Conservation (phyloP, 2,113 vertebrate genomes). For the Sinosuthora webbiana region DNA sequence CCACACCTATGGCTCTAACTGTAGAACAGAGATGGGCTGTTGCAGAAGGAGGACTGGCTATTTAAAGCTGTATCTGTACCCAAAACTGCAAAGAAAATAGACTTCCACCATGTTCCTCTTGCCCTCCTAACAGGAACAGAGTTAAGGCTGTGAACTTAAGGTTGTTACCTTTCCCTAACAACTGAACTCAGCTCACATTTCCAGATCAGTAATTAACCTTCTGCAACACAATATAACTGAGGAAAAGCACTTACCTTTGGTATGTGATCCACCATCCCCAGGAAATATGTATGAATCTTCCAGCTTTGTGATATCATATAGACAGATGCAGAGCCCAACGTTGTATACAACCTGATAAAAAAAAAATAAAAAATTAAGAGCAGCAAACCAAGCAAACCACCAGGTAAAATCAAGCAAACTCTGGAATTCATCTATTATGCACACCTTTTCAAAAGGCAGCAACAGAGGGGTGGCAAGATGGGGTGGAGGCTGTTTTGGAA, state of each 20-base stretch:
- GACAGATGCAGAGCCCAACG: conserved; percentile 91
- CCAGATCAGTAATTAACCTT: not conserved
- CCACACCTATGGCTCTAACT: not conserved
- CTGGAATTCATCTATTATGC: not conserved
- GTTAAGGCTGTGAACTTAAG: not conserved
- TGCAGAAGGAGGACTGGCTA: not conserved
- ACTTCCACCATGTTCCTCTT: not conserved
- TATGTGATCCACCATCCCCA: conserved; percentile 93
- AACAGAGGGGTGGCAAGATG: not conserved
- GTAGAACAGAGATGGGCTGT: not conserved
- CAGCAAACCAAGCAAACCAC: not conserved
- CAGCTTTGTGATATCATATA: conserved; percentile 93
- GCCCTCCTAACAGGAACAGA: not conserved
- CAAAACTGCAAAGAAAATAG: not conserved
- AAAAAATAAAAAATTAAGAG: not conserved
- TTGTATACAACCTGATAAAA: conserved; percentile 87
- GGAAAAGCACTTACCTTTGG: conserved; percentile 80
- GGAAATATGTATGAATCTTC: conserved; percentile 97
- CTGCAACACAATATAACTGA: not conserved
- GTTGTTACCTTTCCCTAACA: not conserved
- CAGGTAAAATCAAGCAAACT: not conserved
- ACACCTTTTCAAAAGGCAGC: not conserved
- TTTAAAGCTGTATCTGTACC: not conserved
- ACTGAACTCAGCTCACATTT: not conserved
- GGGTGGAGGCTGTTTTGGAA: not conserved